Conservation (phyloP, 2,797 vertebrate species). For the Poeciliopsis paucimaculata region DNA sequence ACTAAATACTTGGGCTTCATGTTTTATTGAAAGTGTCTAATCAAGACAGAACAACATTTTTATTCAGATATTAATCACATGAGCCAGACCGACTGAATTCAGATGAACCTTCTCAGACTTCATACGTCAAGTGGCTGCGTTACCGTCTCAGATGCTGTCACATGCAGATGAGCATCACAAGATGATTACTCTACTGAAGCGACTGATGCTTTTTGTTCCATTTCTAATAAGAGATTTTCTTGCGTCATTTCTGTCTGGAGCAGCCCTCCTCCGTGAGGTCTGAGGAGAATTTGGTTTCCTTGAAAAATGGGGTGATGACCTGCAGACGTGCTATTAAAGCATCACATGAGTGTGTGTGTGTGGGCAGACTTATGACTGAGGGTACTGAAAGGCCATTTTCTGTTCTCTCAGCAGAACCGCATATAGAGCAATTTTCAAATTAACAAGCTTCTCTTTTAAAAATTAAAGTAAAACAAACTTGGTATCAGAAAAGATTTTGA, state of each 20-base stretch:
- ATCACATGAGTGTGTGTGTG: constrained; percentile 42
- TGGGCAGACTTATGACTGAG: constrained; percentile 33
- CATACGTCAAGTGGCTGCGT: constrained; percentile 29
- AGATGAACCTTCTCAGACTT: constrained; percentile 13
- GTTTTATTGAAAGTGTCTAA: constrained; percentile 15
- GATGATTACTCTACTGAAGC: constrained; percentile 12
- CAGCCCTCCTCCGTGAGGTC: constrained; percentile 32
- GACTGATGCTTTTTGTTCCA: constrained; percentile 7
- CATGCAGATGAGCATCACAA: constrained; percentile 34
- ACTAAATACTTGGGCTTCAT: constrained; percentile 2
- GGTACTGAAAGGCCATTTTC: constrained; percentile 14
- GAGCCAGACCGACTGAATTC: constrained; percentile 23
- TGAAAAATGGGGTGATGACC: constrained; percentile 17
- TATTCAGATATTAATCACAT: constrained; percentile 21
- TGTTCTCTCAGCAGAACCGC: neutral
- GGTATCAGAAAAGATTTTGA: neutral
- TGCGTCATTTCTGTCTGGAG: constrained; percentile 7
- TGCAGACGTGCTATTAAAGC: constrained; percentile 41
- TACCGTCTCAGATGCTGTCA: constrained; percentile 14
- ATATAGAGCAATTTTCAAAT: neutral
- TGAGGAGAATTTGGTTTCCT: constrained; percentile 49
- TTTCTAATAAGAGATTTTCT: constrained; percentile 22
- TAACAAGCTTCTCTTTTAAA: neutral
- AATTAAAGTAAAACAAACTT: neutral
- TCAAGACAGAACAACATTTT: constrained; percentile 14